phyloP scores from a whole-genome alignment of 2,797 vertebrate genomes.

The Crypturellus tataupa region DNA sequence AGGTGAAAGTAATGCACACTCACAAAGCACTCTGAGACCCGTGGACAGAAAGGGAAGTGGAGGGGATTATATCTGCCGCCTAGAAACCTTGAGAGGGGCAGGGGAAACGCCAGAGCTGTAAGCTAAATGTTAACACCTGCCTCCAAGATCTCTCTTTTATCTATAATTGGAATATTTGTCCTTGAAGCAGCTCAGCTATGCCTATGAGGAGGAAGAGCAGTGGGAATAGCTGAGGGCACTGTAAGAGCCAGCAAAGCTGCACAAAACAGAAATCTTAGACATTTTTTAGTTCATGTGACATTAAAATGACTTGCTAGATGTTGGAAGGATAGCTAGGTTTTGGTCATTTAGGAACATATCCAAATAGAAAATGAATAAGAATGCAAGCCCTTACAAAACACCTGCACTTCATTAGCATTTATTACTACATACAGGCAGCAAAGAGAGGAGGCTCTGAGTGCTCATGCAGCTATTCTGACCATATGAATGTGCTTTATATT shows the following conservation, averaged over 20 bases:
- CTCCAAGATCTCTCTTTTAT: slow-evolving; percentile 4
- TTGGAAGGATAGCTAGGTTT: not conserved
- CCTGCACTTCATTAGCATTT: not conserved
- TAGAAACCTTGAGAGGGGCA: not conserved
- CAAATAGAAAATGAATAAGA: not conserved
- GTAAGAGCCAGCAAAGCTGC: accelerated
- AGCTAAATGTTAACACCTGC: not conserved
- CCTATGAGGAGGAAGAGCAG: not conserved
- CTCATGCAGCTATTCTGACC: not conserved
- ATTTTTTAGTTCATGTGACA: not conserved
- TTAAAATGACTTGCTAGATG: not conserved
- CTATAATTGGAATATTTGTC: slow-evolving; percentile 33
- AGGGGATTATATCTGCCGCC: not conserved
- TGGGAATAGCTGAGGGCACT: not conserved
- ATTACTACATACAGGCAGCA: not conserved
- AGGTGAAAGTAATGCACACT: accelerated
- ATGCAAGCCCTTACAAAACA: not conserved
- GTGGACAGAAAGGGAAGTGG: not conserved
- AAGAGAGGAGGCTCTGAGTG: not conserved
- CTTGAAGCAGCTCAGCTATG: slow-evolving; percentile 24
- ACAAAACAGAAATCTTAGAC: not conserved
- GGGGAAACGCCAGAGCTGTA: not conserved
- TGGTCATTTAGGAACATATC: not conserved
- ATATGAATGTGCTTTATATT: not conserved
- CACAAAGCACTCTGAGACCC: not conserved